phyloP scores from a whole-genome alignment of 2,113 vertebrate genomes.

The Lanius collurio region DNA sequence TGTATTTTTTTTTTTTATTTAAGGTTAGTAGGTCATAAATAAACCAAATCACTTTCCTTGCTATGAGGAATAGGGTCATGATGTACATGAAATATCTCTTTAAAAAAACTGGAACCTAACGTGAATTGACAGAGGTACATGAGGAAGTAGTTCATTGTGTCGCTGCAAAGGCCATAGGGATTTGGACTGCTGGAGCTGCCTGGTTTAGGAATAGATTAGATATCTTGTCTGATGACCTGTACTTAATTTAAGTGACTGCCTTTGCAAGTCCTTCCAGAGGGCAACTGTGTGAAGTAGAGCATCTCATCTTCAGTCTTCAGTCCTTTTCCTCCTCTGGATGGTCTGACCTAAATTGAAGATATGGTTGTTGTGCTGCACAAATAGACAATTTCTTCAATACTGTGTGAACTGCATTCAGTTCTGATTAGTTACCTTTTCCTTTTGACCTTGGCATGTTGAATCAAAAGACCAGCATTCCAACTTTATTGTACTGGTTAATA shows the following conservation, averaged over 20 bases:
- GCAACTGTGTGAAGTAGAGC: conserved; percentile 80
- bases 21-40: conserved; percentile 78
- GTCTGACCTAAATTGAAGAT: conserved; percentile 83
- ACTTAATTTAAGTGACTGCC: conserved; percentile 89
- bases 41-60: conserved; percentile 73
- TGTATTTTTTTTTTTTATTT: conserved; percentile 12
- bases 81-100: conserved; percentile 60
- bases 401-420: not conserved
- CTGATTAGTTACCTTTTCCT: not conserved
- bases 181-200: conserved; percentile 64
- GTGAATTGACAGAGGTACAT: conserved; percentile 81
- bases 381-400: not conserved
- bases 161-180: conserved; percentile 70
- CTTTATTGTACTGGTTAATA: not conserved
- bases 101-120: conserved; percentile 63
- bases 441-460: not conserved
- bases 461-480: not conserved
- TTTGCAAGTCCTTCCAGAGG: conserved; percentile 81
- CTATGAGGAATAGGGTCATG: conserved; percentile 67
- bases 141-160: conserved; percentile 67
- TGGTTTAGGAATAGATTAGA: conserved; percentile 71
- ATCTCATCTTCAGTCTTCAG: conserved; percentile 57
- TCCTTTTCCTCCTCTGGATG: conserved; percentile 70
- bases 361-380: conserved; percentile 31
- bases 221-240: conserved; percentile 81